Conservation (phyloP, 2,888 invertebrate species). For the Coleophora flavipennella region DNA sequence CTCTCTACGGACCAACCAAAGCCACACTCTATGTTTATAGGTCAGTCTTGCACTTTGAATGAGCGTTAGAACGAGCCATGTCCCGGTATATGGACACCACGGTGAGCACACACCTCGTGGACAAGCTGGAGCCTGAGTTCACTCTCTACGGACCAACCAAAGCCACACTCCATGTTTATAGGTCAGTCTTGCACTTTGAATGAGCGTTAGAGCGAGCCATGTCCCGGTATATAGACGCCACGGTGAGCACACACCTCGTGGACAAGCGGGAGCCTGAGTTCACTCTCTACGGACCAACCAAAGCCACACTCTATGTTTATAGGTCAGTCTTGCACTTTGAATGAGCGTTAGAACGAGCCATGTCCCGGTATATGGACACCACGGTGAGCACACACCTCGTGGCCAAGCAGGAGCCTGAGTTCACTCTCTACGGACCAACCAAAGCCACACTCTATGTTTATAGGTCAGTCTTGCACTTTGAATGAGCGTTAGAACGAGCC, state of each 20-base stretch:
- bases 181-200: too few species aligned
- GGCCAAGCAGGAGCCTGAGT: constrained; percentile 93
- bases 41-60: too few species aligned
- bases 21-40: constrained; percentile 90
- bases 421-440: constrained; percentile 89
- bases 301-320: constrained; percentile 87
- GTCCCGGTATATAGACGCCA: constrained; percentile 84
- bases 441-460: constrained; percentile 88
- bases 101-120: constrained; percentile 77
- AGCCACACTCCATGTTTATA: constrained; percentile 88
- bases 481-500: too few species aligned
- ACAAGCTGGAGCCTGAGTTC: constrained; percentile 93
- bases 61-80: constrained; percentile 76
- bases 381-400: constrained; percentile 77
- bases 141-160: constrained; percentile 89
- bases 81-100: constrained; percentile 86
- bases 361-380: constrained; percentile 85
- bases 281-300: constrained; percentile 88
- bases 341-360: too few species aligned
- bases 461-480: too few species aligned
- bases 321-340: too few species aligned
- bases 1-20: constrained; percentile 88
- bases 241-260: constrained; percentile 76
- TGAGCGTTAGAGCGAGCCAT: constrained; percentile 77
- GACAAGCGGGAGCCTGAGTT: constrained; percentile 95